Base-by-base conservation (phyloP, 2,888 invertebrate species). In the Chalcosyrphus nemorum region DNA sequence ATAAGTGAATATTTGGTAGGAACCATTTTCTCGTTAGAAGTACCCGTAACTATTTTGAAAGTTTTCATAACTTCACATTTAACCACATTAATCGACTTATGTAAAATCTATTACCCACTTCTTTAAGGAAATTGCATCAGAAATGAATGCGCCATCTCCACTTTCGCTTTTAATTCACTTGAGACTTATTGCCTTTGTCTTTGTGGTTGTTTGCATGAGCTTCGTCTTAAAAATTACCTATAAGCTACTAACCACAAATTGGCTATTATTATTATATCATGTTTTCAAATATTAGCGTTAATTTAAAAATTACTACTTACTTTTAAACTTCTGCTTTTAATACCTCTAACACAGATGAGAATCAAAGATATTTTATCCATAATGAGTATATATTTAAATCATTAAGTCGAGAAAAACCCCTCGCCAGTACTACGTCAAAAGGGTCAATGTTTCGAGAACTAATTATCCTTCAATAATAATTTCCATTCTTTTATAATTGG, bases 121-220 rank as follows among this genome's bases (percentile, higher is more conserved):
- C 29, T 32, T 38, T 13, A n/a, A 4, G 32, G 1, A 21, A 50
- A n/a, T 27, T 66, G 66, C 38, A 38, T 52, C 21, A 63, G 47
- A 19, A 47, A 17, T 19, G 2, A 11, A 13, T 15, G n/a, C 27
- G 17, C 29, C 17, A 52, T 43, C 9, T 27, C 35, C 13, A 77
- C 76, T 77, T 77, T 77, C 70, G 19, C 35, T 77, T 77, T 77
- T 61, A 24, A 61, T 57, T 47, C 19, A 29, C 17, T 4, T 19
- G n/a, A n/a, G 11, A 50, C 11, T 15, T n/a, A n/a, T n/a, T n/a
- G n/a, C n/a, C 13, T 2, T 2, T 1, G 15, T 7, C n/a, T 32
- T 9, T 76, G 59, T 59, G 68, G 76, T 75, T 70, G 68, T 56
- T 35, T 2, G 5, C 38, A 4, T 27, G 38, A 66, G 38, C 9